A percentile compares a stretch with the other conserved stretches of the same genome.
Evolutionary conservation across 2,113 vertebrate genomes (phyloP).

Genomic region (Brachyistius frenatus): DNA sequence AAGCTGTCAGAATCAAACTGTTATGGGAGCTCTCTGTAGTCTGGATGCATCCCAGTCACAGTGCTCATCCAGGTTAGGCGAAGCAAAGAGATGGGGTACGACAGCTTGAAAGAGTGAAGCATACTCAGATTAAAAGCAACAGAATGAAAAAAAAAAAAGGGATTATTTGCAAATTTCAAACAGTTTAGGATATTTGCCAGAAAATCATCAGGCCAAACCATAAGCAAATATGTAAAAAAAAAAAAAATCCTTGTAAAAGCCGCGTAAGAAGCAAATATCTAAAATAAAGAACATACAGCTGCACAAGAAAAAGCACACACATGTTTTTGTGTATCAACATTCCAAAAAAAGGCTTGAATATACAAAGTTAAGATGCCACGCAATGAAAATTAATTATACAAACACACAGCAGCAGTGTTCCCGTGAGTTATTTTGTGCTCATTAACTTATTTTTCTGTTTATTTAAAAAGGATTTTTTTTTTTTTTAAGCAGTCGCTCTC

Average conservation of each 20-base stretch:
- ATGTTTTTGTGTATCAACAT: conserved; percentile 9
- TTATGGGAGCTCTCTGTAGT: conserved; percentile 16
- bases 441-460: conserved; percentile 16
- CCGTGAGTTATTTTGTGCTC: conserved; percentile 14
- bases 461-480: not conserved
- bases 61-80: conserved; percentile 14
- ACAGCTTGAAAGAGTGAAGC: not conserved
- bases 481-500: not conserved
- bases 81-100: conserved; percentile 3
- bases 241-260: not conserved
- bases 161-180: not conserved
- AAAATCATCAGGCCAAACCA: not conserved
- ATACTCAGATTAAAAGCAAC: not conserved
- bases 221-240: too few relatives aligned
- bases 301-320: not conserved
- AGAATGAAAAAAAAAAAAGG: not conserved
- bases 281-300: not conserved
- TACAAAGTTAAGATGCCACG: not conserved
- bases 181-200: not conserved
- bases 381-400: conserved; percentile 16
- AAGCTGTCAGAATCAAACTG: conserved; percentile 37
- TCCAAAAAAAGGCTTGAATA: not conserved
- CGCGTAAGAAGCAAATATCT: not conserved
- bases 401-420: conserved; percentile 25
- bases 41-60: conserved; percentile 12